A percentile compares a stretch with the other conserved stretches of the same genome.
Evolutionary conservation across 2,113 vertebrate genomes (phyloP).

Genomic region (Channa argus): DNA sequence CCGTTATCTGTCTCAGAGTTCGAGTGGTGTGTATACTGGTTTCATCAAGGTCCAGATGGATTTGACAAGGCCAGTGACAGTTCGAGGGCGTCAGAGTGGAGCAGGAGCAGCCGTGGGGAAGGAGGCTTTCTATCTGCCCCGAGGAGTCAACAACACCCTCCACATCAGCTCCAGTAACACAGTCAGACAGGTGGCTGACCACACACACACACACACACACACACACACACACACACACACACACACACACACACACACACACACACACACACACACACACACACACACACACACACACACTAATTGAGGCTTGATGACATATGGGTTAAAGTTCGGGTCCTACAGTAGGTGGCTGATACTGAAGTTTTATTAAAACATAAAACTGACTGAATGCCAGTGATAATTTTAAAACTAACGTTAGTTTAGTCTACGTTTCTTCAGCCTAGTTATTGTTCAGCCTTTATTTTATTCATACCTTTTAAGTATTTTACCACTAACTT

Average conservation of each 20-base stretch:
- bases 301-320: constrained; percentile 46
- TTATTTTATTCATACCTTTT: too few relatives aligned
- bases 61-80: constrained; percentile 89
- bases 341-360: not conserved
- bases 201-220: constrained; percentile 43
- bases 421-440: too few relatives aligned
- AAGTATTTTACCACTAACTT: too few relatives aligned
- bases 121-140: constrained; percentile 89
- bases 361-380: constrained; percentile 11
- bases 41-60: constrained; percentile 98
- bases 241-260: not conserved
- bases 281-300: not conserved
- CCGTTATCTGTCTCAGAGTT: constrained; percentile 77
- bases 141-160: constrained; percentile 88
- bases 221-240: constrained; percentile 15
- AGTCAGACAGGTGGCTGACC: constrained; percentile 85
- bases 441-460: too few relatives aligned
- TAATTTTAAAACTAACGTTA: too few relatives aligned
- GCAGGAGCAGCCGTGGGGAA: constrained; percentile 66
- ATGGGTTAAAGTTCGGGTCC: not conserved
- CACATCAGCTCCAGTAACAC: constrained; percentile 97
- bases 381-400: too few relatives aligned
- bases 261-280: constrained; percentile 6
- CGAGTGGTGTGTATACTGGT: constrained; percentile 90
- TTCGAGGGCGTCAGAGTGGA: constrained; percentile 75